Evolutionary conservation across 2,113 vertebrate species (phyloP).

Genomic region (Hemiprocne comata): DNA sequence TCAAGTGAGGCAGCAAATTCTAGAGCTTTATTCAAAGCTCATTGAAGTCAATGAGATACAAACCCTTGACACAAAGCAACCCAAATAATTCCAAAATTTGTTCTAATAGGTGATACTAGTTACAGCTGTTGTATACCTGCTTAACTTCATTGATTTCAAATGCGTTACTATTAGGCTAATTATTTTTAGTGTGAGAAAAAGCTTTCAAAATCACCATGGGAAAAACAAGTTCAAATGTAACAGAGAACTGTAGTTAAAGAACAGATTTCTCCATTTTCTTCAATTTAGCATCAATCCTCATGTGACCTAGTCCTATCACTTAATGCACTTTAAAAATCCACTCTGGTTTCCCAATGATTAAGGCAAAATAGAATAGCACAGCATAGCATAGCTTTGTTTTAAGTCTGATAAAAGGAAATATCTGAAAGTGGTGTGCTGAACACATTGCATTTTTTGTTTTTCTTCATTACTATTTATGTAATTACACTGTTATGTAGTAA

Average conservation of each 20-base stretch:
- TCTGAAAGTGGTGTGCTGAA: background rate
- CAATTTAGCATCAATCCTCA: background rate
- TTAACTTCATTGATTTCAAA: conserved; percentile 21
- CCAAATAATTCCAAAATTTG: background rate
- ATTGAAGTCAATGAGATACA: background rate
- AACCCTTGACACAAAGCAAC: background rate
- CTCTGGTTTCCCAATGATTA: background rate
- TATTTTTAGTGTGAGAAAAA: background rate
- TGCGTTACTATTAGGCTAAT: background rate
- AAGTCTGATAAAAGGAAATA: background rate
- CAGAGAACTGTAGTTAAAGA: background rate
- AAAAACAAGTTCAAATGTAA: conserved; percentile 30
- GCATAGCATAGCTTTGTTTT: background rate
- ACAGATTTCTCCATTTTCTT: conserved; percentile 20
- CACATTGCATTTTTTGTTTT: background rate
- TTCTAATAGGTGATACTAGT: background rate
- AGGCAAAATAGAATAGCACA: background rate
- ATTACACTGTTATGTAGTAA: background rate
- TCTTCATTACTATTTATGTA: background rate
- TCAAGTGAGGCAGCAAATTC: background rate
- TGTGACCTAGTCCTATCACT: background rate
- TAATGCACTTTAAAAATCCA: background rate
- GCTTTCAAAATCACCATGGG: conserved; percentile 1
- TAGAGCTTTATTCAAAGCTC: background rate
- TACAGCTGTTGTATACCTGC: background rate